Conservation (phyloP, 2,888 invertebrate species). For the Hylaea fasciaria region DNA sequence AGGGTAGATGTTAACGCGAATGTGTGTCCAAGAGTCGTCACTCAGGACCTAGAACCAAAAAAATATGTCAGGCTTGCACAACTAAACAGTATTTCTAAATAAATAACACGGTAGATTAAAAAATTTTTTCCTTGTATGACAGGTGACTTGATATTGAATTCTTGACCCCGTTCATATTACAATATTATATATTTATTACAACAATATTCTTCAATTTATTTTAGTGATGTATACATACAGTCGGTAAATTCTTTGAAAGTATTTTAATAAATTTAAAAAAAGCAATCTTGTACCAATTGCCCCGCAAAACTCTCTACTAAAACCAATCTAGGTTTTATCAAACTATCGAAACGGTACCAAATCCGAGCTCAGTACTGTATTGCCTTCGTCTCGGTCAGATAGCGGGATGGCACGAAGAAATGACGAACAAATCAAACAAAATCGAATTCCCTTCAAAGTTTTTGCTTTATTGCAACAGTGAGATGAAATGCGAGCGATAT, state of each 20-base stretch:
- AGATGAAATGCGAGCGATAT: constrained; percentile 34
- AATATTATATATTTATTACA: too few species aligned
- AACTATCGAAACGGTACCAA: constrained; percentile 16
- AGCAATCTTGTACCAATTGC: not conserved
- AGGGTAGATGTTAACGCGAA: constrained; percentile 86
- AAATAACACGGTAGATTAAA: too few species aligned
- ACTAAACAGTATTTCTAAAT: too few species aligned
- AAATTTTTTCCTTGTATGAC: too few species aligned
- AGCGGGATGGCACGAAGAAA: constrained; percentile 20
- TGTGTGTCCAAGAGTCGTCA: constrained; percentile 83
- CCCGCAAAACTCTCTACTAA: constrained; percentile 8
- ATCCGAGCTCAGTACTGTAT: constrained; percentile 7
- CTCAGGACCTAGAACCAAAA: constrained; percentile 65
- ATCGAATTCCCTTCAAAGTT: constrained; percentile 30
- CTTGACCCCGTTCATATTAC: too few species aligned
- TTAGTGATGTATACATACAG: too few species aligned
- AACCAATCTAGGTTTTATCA: constrained; percentile 17
- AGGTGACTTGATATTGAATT: too few species aligned
- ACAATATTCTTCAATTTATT: too few species aligned
- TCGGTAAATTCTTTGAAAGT: too few species aligned
- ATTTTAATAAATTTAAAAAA: constrained; percentile 2
- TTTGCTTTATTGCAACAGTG: constrained; percentile 36
- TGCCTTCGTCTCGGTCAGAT: constrained; percentile 22
- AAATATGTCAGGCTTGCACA: too few species aligned
- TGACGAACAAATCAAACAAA: constrained; percentile 35